phyloP scores from a whole-genome alignment of 2,797 vertebrate species.

The Columba guinea region DNA sequence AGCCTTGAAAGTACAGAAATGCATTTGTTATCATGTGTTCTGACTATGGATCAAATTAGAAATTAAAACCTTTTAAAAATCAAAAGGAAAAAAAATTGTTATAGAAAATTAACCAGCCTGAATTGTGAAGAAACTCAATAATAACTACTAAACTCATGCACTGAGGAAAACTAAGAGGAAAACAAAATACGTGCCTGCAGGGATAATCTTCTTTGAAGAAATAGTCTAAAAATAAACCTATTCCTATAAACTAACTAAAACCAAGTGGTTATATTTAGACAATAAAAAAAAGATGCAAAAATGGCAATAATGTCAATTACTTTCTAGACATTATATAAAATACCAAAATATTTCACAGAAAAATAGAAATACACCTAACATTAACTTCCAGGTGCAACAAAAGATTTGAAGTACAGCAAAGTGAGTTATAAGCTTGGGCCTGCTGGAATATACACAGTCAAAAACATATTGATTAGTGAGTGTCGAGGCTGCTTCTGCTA shows the following conservation, averaged over 20 bases:
- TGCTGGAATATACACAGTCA: not conserved
- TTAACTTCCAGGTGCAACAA: not conserved
- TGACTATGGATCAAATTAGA: conserved; percentile 57
- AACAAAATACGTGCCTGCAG: conserved; percentile 60
- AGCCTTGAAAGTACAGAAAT: conserved; percentile 50
- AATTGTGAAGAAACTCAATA: conserved; percentile 64
- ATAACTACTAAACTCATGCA: conserved; percentile 67
- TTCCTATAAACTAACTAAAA: not conserved
- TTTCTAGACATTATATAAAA: not conserved
- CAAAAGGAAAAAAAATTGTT: conserved; percentile 52
- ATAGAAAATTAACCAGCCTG: conserved; percentile 68
- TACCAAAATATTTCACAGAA: not conserved
- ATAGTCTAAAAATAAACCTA: conserved; percentile 31
- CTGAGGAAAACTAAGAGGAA: conserved; percentile 56
- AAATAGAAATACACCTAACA: not conserved
- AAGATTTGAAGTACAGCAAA: not conserved
- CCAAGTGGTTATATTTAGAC: not conserved
- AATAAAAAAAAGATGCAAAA: not conserved
- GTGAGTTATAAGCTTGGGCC: not conserved
- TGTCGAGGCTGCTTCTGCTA: not conserved
- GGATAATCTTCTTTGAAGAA: conserved; percentile 35
- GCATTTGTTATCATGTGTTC: conserved; percentile 37
- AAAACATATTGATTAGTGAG: not conserved
- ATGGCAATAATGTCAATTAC: not conserved
- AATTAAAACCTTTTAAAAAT: conserved; percentile 71